phyloP scores from a whole-genome alignment of 1,140 invertebrate species.

The Venturia canescens region DNA sequence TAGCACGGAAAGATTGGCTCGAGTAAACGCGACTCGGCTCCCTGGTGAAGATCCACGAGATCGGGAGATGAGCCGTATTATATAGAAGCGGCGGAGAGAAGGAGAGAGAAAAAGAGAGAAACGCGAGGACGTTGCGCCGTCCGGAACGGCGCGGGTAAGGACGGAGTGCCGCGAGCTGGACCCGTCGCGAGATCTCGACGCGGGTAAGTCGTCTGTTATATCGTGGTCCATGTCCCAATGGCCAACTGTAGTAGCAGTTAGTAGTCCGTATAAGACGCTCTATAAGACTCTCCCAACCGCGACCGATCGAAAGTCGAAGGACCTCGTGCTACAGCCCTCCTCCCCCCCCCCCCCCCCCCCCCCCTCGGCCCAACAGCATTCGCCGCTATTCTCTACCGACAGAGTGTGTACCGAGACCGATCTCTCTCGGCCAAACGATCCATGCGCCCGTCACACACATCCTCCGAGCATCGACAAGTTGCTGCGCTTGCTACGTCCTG shows the following conservation, averaged over 20 bases:
- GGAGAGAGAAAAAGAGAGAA: slow-evolving; percentile 15
- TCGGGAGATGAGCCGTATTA: slow-evolving; percentile 34
- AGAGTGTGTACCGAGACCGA: slow-evolving; percentile 19
- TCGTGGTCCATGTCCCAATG: slow-evolving; percentile 14
- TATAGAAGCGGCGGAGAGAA: neutral
- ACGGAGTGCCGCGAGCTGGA: slow-evolving; percentile 27
- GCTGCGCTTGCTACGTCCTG: slow-evolving; percentile 33
- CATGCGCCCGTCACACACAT: slow-evolving; percentile 23
- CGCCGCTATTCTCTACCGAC: slow-evolving; percentile 16
- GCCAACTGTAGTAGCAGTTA: neutral
- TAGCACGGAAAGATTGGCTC: slow-evolving; percentile 23
- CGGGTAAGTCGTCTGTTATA: slow-evolving; percentile 1
- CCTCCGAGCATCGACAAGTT: slow-evolving; percentile 40
- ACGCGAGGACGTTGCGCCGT: slow-evolving; percentile 16
- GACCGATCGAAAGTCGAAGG: slow-evolving; percentile 22
- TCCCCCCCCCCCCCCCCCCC: too few relatives aligned
- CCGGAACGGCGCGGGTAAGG: slow-evolving; percentile 32
- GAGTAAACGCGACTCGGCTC: slow-evolving; percentile 34
- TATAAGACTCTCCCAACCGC: neutral
- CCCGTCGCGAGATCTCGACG: slow-evolving; percentile 35
- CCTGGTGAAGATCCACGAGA: slow-evolving; percentile 40
- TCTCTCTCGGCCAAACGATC: neutral
- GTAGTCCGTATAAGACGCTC: slow-evolving; percentile 1
- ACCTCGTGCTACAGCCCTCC: neutral
- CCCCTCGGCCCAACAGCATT: slow-evolving; percentile 3